phyloP scores from a whole-genome alignment of 2,888 invertebrate genomes.

The Falcaria lacertinaria region DNA sequence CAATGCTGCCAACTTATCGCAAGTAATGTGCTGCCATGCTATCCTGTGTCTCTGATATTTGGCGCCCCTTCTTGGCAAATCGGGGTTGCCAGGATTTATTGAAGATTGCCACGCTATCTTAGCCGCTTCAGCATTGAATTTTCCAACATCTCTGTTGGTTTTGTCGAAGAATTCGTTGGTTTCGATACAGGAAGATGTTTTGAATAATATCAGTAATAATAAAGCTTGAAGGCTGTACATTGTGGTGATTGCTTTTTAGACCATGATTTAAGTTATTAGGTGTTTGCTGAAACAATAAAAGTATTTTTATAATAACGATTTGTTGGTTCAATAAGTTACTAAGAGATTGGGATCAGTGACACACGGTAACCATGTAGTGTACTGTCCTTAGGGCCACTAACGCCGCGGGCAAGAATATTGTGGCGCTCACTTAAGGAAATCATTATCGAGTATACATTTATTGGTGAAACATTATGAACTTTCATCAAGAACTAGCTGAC shows the following conservation, averaged over 20 bases:
- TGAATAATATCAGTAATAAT: conserved; percentile 9
- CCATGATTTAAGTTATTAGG: not conserved
- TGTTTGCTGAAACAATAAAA: conserved; percentile 13
- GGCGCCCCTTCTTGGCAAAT: conserved; percentile 32
- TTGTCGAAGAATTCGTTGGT: conserved; percentile 5
- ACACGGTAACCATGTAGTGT: too few relatives aligned
- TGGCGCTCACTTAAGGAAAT: too few relatives aligned
- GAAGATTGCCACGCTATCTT: conserved; percentile 62
- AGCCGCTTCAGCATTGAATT: conserved; percentile 51
- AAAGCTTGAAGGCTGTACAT: conserved; percentile 11
- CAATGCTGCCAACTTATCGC: conserved; percentile 38
- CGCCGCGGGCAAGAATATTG: too few relatives aligned
- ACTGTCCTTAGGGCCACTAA: too few relatives aligned
- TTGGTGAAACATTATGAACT: too few relatives aligned
- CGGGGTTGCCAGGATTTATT: conserved; percentile 39
- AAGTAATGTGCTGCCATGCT: conserved; percentile 49
- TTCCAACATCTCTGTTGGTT: conserved; percentile 38
- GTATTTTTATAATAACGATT: too few relatives aligned
- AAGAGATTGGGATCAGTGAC: too few relatives aligned
- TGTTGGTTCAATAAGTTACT: too few relatives aligned
- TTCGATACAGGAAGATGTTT: conserved; percentile 21
- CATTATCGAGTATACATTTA: too few relatives aligned
- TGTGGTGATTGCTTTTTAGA: conserved; percentile 4
- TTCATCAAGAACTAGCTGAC: too few relatives aligned
- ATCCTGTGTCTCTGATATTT: conserved; percentile 43